Evolutionary conservation across 2,888 invertebrate species (phyloP).

Genomic region (Brachycybe producta): DNA sequence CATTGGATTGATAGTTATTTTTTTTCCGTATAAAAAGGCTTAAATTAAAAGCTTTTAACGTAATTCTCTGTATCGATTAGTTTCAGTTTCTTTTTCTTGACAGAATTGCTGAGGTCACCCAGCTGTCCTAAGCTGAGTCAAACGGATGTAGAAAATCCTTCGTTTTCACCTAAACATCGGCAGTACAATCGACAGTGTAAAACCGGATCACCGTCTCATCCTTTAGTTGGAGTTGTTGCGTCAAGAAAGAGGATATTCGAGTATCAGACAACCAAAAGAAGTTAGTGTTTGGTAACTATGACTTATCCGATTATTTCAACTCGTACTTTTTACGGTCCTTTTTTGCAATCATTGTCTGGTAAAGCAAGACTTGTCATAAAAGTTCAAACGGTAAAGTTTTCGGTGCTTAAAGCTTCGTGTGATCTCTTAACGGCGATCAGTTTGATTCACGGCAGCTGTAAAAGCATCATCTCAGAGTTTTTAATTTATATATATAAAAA

Average conservation of each 20-base stretch:
- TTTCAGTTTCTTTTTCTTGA: conserved; percentile 22
- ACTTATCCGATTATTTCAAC: neutral
- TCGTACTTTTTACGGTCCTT: too few relatives aligned
- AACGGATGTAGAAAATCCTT: neutral
- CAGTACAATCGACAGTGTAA: neutral
- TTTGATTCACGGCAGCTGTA: conserved; percentile 8
- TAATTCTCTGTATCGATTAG: neutral
- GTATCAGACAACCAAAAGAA: conserved; percentile 1
- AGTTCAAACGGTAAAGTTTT: too few relatives aligned
- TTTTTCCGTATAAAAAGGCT: too few relatives aligned
- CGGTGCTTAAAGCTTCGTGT: conserved; percentile 14
- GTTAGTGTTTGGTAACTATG: neutral
- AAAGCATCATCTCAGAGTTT: neutral
- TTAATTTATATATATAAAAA: too few relatives aligned
- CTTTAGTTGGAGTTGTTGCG: conserved; percentile 11
- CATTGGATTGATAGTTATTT: too few relatives aligned
- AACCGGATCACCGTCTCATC: neutral
- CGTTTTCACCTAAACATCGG: neutral
- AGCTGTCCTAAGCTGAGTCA: conserved; percentile 12
- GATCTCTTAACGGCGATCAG: conserved; percentile 11
- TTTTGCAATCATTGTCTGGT: too few relatives aligned
- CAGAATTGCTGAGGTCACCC: conserved; percentile 14
- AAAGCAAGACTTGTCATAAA: too few relatives aligned
- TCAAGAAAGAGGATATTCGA: conserved; percentile 14
- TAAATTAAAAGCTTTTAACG: too few relatives aligned